Evolutionary conservation across 2,113 vertebrate species (phyloP).

Genomic region (Anhinga anhinga): DNA sequence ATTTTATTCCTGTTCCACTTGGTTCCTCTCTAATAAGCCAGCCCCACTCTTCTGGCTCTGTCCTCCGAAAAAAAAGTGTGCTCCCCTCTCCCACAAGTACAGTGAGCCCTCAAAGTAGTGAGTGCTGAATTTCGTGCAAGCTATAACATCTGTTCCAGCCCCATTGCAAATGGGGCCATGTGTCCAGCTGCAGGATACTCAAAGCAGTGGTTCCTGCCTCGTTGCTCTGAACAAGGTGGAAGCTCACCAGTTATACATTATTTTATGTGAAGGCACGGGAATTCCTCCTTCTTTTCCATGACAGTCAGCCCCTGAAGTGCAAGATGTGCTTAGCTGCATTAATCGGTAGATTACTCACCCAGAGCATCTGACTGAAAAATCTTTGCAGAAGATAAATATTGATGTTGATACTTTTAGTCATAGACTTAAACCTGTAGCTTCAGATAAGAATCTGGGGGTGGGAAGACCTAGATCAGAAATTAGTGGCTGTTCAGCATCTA

Average conservation of each 20-base stretch:
- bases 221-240: not conserved
- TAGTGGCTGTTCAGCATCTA: not conserved
- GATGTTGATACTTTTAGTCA: not conserved
- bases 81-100: not conserved
- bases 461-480: not conserved
- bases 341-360: not conserved
- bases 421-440: not conserved
- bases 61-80: not conserved
- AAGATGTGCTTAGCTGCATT: not conserved
- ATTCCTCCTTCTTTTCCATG: not conserved
- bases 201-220: not conserved
- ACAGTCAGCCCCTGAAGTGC: not conserved
- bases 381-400: not conserved
- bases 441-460: not conserved
- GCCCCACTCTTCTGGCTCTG: not conserved
- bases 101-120: not conserved
- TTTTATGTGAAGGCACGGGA: not conserved
- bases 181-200: not conserved
- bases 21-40: not conserved
- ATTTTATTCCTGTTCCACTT: not conserved
- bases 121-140: not conserved
- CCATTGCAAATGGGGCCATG: rapidly evolving
- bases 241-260: not conserved
- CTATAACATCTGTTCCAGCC: not conserved
- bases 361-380: not conserved